Evolutionary conservation across 2,797 vertebrate species (phyloP).

Genomic region (Siniperca undulata): DNA sequence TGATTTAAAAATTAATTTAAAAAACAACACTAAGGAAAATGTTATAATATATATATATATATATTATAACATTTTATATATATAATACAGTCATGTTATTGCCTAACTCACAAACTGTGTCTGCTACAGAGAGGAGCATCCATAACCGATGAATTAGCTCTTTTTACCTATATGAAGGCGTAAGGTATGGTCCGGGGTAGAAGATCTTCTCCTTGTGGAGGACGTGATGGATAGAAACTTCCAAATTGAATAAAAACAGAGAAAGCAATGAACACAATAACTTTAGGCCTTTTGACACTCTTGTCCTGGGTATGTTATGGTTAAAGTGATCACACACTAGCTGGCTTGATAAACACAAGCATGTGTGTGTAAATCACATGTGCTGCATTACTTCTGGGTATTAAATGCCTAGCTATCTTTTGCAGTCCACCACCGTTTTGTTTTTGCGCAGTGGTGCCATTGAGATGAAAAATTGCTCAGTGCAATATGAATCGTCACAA

Average conservation of each 20-base stretch:
- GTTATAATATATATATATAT: no score
- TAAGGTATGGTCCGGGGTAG: background rate
- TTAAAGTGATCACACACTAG: slow-evolving; percentile 7
- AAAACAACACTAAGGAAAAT: background rate
- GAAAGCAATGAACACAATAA: background rate
- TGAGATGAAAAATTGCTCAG: background rate
- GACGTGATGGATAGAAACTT: background rate
- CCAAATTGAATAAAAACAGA: background rate
- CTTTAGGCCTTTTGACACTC: background rate
- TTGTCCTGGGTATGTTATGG: no score
- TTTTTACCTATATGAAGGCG: no score
- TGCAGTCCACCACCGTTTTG: background rate
- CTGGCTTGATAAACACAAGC: slow-evolving; percentile 19
- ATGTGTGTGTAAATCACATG: slow-evolving; percentile 44
- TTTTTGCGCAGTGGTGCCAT: background rate
- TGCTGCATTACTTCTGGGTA: slow-evolving; percentile 41
- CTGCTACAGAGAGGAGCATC: background rate
- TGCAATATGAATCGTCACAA: background rate
- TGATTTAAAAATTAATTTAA: background rate
- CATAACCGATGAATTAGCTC: background rate
- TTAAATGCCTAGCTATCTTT: slow-evolving; percentile 7
- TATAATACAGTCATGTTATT: background rate
- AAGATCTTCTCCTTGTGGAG: background rate
- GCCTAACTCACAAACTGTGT: background rate
- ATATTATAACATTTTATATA: no score